A percentile compares a stretch with the other conserved stretches of the same genome.
phyloP scores from a whole-genome alignment of 2,113 vertebrate genomes.

The Steatornis caripensis region DNA sequence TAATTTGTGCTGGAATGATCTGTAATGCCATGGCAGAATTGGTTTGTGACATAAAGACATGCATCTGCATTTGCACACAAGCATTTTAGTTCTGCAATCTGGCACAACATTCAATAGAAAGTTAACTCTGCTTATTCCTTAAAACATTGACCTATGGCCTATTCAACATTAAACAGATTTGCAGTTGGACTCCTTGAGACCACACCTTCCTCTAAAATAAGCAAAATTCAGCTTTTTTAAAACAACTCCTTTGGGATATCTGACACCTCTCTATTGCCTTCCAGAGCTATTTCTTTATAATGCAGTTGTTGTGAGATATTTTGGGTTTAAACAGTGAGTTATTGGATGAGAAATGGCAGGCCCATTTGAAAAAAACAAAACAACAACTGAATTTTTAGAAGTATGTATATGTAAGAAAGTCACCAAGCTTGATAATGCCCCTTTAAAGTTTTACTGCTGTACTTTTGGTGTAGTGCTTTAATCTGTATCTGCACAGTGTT shows the following conservation, averaged over 20 bases:
- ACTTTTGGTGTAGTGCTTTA: neutral
- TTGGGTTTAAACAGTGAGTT: neutral
- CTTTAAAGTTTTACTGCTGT: neutral
- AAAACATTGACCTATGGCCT: neutral
- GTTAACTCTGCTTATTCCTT: neutral
- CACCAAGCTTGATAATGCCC: neutral
- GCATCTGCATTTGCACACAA: neutral
- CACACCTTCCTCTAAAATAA: neutral
- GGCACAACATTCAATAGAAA: neutral
- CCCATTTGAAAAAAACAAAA: neutral
- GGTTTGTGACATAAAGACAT: neutral
- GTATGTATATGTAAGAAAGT: neutral
- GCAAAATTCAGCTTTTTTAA: neutral
- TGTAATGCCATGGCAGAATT: neutral
- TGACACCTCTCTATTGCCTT: neutral
- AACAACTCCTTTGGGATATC: neutral
- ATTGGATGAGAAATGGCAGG: neutral
- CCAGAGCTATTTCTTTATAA: neutral
- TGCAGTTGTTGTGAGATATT: neutral
- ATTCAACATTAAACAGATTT: neutral
- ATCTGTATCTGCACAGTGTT: neutral
- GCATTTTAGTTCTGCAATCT: neutral
- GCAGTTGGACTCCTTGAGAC: neutral
- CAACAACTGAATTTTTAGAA: neutral
- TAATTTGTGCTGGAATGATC: neutral